phyloP scores from a whole-genome alignment of 2,888 invertebrate species.

The Lasioglossum zephyrum region DNA sequence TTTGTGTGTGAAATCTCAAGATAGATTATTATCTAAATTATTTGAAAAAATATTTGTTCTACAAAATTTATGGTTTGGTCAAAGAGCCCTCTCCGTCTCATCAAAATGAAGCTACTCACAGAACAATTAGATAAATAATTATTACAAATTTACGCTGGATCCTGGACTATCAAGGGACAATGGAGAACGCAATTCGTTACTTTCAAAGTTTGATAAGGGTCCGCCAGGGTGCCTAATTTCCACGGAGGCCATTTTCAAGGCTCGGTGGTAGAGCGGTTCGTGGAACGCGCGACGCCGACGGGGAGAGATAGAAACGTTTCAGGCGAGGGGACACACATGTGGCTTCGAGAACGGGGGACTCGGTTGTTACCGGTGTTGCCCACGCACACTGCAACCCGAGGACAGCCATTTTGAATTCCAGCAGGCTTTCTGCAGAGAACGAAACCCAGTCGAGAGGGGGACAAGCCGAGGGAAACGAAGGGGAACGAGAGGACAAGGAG shows the following conservation, averaged over 20 bases:
- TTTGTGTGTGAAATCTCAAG: no score
- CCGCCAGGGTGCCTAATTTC: not conserved
- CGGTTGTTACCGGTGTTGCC: constrained; percentile 62
- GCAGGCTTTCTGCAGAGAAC: constrained; percentile 59
- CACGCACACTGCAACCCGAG: constrained; percentile 63
- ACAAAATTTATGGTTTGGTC: no score
- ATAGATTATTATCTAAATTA: no score
- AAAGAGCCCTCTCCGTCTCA: no score
- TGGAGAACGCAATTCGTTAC: not conserved
- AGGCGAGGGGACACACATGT: constrained; percentile 21
- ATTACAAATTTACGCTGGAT: no score
- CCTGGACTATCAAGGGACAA: not conserved
- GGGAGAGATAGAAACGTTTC: constrained; percentile 45
- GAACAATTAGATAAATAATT: no score
- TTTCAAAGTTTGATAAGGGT: not conserved
- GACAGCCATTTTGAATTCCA: constrained; percentile 84
- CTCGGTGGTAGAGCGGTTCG: not conserved
- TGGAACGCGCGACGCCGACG: constrained; percentile 26
- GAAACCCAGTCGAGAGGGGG: not conserved
- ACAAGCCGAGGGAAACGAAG: constrained; percentile 9
- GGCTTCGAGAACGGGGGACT: constrained; percentile 8
- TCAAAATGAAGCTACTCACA: no score
- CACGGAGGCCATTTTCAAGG: not conserved
- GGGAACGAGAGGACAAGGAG: constrained; percentile 45
- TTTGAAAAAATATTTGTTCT: no score